phyloP scores from a whole-genome alignment of 2,888 invertebrate species.

The Tuta absoluta region DNA sequence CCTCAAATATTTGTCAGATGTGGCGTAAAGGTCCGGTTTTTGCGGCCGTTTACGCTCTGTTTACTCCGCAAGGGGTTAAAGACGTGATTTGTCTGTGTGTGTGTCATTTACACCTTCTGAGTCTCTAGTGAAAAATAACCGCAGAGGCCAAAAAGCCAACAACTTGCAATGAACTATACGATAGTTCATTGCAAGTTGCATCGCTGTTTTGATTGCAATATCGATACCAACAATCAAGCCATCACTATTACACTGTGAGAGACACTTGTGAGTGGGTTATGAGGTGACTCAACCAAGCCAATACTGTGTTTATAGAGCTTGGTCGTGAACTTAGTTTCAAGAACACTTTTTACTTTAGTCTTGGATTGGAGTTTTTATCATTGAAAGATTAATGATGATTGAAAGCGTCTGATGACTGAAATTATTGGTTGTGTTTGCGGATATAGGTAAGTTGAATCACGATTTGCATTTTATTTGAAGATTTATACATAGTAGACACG shows the following conservation, averaged over 20 bases:
- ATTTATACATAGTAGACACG: no score
- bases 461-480: neutral
- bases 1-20: no score
- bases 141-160: no score
- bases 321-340: neutral
- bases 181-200: no score
- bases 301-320: slow-evolving; percentile 20
- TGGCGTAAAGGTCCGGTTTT: no score
- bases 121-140: no score
- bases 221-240: neutral
- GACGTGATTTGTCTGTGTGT: no score
- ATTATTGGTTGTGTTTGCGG: neutral
- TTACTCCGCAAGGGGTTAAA: no score
- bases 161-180: neutral
- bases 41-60: no score
- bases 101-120: no score
- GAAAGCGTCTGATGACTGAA: neutral
- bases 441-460: neutral
- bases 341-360: neutral
- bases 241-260: slow-evolving; percentile 29
- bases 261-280: slow-evolving; percentile 34
- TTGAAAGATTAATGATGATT: no score
- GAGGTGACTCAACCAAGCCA: slow-evolving; percentile 34
- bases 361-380: neutral
- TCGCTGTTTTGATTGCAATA: neutral